These are phyloP conservation scores for Lithophane ornitopus DNA, from an alignment of 2,888 invertebrate species.

Conservation along the genomic window DNA sequence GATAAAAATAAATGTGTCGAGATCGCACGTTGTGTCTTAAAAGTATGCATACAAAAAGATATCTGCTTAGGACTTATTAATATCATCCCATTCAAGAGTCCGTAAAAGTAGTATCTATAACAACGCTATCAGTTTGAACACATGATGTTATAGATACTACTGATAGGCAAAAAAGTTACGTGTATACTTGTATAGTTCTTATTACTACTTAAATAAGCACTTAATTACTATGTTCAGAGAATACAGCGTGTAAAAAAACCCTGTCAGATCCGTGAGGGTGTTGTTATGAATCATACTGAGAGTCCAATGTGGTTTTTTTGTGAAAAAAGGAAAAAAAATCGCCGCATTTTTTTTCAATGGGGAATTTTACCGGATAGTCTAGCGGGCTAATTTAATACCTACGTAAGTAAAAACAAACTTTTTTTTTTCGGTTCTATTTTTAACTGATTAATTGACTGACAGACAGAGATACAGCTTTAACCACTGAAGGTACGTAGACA, in stretches of 20 bases:
- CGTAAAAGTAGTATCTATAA: not conserved
- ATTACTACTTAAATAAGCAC: not conserved
- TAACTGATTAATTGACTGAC: not conserved
- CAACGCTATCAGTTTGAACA: constrained; percentile 1
- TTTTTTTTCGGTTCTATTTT: no score
- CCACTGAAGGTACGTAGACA: not conserved
- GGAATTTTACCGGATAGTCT: no score
- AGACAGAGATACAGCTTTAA: not conserved
- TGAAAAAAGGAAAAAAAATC: no score
- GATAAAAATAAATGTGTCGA: not conserved
- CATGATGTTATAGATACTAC: constrained; percentile 13
- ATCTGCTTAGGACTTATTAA: not conserved
- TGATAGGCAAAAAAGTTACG: not conserved
- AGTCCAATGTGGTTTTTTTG: no score
- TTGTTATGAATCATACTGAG: no score
- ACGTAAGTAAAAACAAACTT: not conserved
- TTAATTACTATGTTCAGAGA: constrained; percentile 8
- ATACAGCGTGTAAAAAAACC: no score
- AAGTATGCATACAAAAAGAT: not conserved
- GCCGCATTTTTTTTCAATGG: no score
- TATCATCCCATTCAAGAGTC: not conserved
- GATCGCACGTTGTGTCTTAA: not conserved
- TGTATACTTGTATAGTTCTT: not conserved
- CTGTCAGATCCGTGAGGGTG: no score
- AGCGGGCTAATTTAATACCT: no score